Percentiles rank a stretch among this genome's conserved stretches.
phyloP scores from a whole-genome alignment of 2,113 vertebrate species.

The Menura novaehollandiae region DNA sequence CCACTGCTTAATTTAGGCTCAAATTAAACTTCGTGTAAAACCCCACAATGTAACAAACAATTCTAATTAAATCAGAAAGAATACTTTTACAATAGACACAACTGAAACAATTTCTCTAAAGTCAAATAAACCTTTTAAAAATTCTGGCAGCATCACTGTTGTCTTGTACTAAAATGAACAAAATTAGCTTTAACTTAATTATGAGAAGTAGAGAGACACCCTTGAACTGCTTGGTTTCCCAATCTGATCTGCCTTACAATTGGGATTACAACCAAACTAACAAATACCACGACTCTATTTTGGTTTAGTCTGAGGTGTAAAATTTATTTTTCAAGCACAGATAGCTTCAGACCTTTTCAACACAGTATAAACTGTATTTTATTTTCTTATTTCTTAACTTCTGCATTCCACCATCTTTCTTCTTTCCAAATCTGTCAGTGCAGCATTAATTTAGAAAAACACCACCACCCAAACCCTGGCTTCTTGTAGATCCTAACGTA shows the following conservation, averaged over 20 bases:
- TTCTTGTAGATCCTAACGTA: conserved; percentile 21
- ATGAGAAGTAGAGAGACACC: background rate
- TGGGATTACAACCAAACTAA: background rate
- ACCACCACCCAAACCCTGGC: background rate
- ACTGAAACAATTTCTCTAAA: background rate
- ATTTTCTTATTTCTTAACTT: conserved; percentile 38
- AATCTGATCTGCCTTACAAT: background rate
- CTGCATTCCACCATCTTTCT: background rate
- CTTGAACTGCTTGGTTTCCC: background rate
- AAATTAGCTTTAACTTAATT: conserved; percentile 31
- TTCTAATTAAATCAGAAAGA: conserved; percentile 42
- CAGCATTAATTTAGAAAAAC: conserved; percentile 32
- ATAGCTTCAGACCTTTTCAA: background rate
- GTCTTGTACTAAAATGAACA: conserved; percentile 22
- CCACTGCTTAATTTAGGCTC: background rate
- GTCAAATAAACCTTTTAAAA: conserved; percentile 32
- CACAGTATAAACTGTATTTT: background rate
- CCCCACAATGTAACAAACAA: conserved; percentile 1
- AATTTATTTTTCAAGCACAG: conserved; percentile 25
- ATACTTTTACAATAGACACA: background rate
- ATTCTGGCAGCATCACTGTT: conserved; percentile 15
- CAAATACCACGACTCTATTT: background rate
- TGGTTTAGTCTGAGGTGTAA: conserved; percentile 45
- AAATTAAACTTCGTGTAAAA: background rate
- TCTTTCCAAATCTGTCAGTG: background rate